Base-by-base conservation (phyloP, 2,888 invertebrate species). In the Eupithecia centaureata region DNA sequence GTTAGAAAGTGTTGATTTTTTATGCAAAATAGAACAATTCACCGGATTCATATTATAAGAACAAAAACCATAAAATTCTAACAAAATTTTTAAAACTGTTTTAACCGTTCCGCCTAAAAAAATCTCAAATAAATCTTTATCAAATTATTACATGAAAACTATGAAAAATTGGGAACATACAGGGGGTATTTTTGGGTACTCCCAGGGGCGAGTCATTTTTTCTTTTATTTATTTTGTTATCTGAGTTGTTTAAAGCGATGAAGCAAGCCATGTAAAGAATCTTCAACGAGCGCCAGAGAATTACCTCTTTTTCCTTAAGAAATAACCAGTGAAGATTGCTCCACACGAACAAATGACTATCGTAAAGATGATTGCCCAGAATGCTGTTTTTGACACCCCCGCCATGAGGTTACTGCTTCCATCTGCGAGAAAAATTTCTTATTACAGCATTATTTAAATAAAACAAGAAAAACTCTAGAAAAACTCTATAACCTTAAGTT, bases 331-430 rank as follows among this genome's bases (percentile, higher is more conserved):
- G 33, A 84, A 84, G 5, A 84, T 72, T 2, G 88, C 87, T 0
- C 83, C 86, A 33, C 84, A 82, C 0, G 87, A 82, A 52, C 90
- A 87, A 28, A 89, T 75, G 13, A 85, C 75, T 3, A 85, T 82
- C 10, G 91, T 87, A 7, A 91, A 78, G 30, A 86, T 76, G 15
- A 93, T 87, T 0, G 87, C 85, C 92, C 92, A 92, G 72, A 93
- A 89, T 1, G 87, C 87, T 35, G 86, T 85, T 67, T 86, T 89
- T 0, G 92, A 87, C 51, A 93, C 84, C 0, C 92, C 91, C 0
- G 89, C 91, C 83, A 92, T 86, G 8, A 92, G 76, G 58, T 85
- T 84, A 51, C 76, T 87, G 12, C 84, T 84, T 42, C 92, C 92
- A 84, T 93, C 92, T 92, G 76, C 5, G 32, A 65, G 70, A 59